Evolutionary conservation across 2,797 vertebrate species (phyloP).

Genomic region (Varecia variegata): DNA sequence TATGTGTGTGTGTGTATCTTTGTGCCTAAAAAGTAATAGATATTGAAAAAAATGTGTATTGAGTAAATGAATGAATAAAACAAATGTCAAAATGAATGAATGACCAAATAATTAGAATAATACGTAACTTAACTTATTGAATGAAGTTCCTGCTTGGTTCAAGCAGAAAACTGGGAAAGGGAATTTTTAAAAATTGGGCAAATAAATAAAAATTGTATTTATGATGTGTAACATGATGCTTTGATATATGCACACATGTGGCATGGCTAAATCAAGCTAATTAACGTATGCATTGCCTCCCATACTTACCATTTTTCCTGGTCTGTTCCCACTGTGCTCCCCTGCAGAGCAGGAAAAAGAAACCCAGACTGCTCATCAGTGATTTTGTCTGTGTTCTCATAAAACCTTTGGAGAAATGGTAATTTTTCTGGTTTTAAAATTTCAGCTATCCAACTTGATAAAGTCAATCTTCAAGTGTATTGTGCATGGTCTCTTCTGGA

Average conservation of each 20-base stretch:
- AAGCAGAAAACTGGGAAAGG: not conserved
- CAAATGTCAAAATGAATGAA: constrained; percentile 19
- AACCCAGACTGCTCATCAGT: not conserved
- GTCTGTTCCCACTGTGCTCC: not conserved
- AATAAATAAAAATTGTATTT: not conserved
- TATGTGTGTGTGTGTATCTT: not conserved
- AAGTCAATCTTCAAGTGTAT: constrained; percentile 83
- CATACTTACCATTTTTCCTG: not conserved
- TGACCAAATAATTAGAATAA: not conserved
- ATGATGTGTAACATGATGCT: not conserved
- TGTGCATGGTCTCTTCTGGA: constrained; percentile 90
- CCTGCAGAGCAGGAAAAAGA: not conserved
- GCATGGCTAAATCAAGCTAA: not conserved
- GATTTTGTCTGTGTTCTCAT: not conserved
- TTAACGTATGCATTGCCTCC: not conserved
- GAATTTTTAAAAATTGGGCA: not conserved
- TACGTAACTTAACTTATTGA: not conserved
- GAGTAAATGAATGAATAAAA: not conserved
- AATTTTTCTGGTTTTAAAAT: constrained; percentile 10
- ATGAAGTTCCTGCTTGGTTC: not conserved
- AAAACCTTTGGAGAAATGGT: not conserved
- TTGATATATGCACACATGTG: not conserved
- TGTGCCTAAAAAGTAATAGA: not conserved
- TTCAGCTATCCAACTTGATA: constrained; percentile 84
- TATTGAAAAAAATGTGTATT: not conserved